phyloP scores from a whole-genome alignment of 2,888 invertebrate species.

The Eristalis tenax region DNA sequence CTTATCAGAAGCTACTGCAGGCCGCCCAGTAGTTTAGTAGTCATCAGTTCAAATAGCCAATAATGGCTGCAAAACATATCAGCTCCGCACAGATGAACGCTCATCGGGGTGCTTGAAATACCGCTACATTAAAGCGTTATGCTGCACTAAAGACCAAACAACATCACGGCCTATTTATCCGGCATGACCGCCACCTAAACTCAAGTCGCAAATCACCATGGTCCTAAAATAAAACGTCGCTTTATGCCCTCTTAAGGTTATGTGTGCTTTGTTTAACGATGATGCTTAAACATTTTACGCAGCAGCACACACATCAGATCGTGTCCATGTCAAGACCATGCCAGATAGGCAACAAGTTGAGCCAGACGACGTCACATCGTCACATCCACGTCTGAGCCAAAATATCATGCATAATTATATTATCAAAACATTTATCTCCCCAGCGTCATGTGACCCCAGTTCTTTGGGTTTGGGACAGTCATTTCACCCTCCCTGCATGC shows the following conservation, averaged over 20 bases:
- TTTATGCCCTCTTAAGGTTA: conserved; percentile 64
- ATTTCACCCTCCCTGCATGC: background rate
- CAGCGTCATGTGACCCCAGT: conserved; percentile 64
- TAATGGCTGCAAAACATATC: background rate
- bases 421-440: conserved; percentile 70
- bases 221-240: conserved; percentile 57
- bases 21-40: background rate
- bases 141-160: conserved; percentile 21
- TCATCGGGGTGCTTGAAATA: background rate
- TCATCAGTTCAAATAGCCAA: background rate
- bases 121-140: conserved; percentile 8
- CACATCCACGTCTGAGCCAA: background rate
- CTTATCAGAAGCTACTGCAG: background rate
- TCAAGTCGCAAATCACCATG: conserved; percentile 14
- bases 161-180: conserved; percentile 31
- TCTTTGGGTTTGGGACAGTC: conserved; percentile 46
- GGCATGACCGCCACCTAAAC: conserved; percentile 27
- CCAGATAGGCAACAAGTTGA: conserved; percentile 60
- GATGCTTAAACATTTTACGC: conserved; percentile 50
- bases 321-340: conserved; percentile 26
- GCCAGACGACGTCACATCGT: conserved; percentile 28
- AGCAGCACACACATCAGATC: conserved; percentile 18
- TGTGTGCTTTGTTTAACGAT: conserved; percentile 56
- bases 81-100: background rate
- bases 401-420: conserved; percentile 71